Base-by-base conservation (phyloP, 2,797 vertebrate species). In the Leptodactylus fallax region DNA sequence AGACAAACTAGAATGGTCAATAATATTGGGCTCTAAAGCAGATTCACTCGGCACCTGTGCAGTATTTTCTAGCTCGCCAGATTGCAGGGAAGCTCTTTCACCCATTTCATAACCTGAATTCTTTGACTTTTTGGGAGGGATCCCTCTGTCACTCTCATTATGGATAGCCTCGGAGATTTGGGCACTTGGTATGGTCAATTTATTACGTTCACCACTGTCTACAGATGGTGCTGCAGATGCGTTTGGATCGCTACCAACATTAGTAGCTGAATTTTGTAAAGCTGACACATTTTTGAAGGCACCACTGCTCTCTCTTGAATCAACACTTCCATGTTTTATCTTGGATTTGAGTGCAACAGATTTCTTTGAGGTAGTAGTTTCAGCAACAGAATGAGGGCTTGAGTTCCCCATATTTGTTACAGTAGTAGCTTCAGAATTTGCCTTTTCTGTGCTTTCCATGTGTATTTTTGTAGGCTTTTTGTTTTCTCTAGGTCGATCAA, bases 341-440 rank as follows among this genome's bases (percentile, higher is more conserved):
- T 86, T 69, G 17, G 47, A 60, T 83, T 83, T 84, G 25, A 79
- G n/a, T 12, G 55, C 1, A 17, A 47, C 1, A 5, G 21, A 25
- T 67, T 79, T 87, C 19, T 78, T 69, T 61, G 55, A 79, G 36
- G 55, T 79, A 60, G 81, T 51, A 25, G 36, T 53, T 79, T 85
- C 76, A 53, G 63, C 7, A 51, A 65, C n/a, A 21, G 53, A 72
- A 61, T n/a, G 11, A 83, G 78, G 21, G 12, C 45, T 65, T 36
- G 13, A 0, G 13, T 45, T 36, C 14, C 67, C 65, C 19, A 16
- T 51, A 60, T 71, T 65, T 49, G 77, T 23, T 79, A 21, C 17
- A 47, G 19, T 85, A 6, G 25, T 9, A 21, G 27, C 17, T 25
- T 86, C 85, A 53, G 7, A 2, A 36, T 2, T 49, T 25, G 81